Evolutionary conservation across 1,140 invertebrate species (phyloP).

Genomic region (Apis dorsata): DNA sequence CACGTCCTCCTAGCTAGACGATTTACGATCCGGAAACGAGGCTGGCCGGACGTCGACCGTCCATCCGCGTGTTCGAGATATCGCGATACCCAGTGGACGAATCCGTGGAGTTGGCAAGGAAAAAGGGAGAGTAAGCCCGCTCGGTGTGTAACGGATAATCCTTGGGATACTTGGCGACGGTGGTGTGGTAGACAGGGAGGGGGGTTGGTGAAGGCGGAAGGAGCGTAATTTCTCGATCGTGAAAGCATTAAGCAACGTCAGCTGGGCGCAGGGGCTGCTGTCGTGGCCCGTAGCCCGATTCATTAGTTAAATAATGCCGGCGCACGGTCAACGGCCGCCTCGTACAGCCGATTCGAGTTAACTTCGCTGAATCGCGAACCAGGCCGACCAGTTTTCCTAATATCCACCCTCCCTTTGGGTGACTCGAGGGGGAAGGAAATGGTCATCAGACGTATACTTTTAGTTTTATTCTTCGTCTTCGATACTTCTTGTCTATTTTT

Average conservation of each 20-base stretch:
- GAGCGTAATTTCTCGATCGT: constrained; percentile 55
- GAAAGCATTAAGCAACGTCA: constrained; percentile 60
- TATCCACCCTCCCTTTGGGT: neutral
- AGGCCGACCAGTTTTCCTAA: constrained; percentile 55
- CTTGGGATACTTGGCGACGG: neutral
- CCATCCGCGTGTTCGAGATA: too few relatives aligned
- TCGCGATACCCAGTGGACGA: neutral
- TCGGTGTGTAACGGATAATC: constrained; percentile 40
- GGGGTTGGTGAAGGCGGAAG: constrained; percentile 6
- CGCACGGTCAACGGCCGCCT: constrained; percentile 53
- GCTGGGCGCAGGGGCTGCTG: constrained; percentile 44
- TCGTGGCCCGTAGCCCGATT: constrained; percentile 47
- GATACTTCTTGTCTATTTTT: too few relatives aligned
- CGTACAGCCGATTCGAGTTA: constrained; percentile 33
- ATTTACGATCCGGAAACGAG: constrained; percentile 17
- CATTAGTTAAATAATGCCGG: constrained; percentile 62
- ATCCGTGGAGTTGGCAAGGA: neutral
- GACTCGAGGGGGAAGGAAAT: neutral
- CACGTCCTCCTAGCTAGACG: constrained; percentile 7
- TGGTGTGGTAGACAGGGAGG: neutral
- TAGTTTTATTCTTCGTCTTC: too few relatives aligned
- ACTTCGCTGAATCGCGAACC: constrained; percentile 37
- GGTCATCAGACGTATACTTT: too few relatives aligned
- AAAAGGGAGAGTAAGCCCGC: constrained; percentile 7
- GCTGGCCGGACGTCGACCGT: neutral